Conservation (phyloP, 2,113 vertebrate genomes). For the Crotalus tigris region DNA sequence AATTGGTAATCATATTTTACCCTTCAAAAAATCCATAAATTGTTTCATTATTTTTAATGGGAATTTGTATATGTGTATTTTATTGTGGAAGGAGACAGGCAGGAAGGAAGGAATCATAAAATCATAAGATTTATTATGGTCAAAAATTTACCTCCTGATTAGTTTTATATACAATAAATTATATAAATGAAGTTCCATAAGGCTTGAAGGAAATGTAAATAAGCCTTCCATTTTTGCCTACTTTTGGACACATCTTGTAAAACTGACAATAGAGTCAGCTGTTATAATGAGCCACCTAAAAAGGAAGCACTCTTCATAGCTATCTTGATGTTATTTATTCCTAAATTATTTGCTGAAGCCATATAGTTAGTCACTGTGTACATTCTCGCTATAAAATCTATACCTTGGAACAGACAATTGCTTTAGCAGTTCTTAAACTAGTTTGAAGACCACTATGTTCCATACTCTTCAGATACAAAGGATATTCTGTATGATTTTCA, state of each 20-base stretch:
- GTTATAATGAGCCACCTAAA: not conserved
- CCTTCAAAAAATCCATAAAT: not conserved
- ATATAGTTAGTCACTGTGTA: not conserved
- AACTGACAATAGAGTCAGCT: not conserved
- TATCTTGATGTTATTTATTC: not conserved
- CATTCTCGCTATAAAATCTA: not conserved
- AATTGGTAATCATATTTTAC: not conserved
- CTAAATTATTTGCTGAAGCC: not conserved
- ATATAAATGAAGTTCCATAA: not conserved
- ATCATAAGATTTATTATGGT: not conserved
- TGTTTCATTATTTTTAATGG: not conserved
- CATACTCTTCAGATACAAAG: not conserved
- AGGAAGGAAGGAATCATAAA: no score
- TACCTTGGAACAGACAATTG: not conserved
- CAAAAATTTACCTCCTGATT: not conserved
- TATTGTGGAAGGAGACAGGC: not conserved
- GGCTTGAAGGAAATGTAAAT: not conserved
- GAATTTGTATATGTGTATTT: not conserved
- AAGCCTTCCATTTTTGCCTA: not conserved
- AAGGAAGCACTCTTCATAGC: not conserved
- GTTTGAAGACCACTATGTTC: not conserved
- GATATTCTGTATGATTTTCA: not conserved
- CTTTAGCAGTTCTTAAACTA: not conserved
- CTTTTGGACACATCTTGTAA: not conserved
- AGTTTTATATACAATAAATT: not conserved